phyloP scores from a whole-genome alignment of 2,888 invertebrate species.

The Drosophila lacicola region DNA sequence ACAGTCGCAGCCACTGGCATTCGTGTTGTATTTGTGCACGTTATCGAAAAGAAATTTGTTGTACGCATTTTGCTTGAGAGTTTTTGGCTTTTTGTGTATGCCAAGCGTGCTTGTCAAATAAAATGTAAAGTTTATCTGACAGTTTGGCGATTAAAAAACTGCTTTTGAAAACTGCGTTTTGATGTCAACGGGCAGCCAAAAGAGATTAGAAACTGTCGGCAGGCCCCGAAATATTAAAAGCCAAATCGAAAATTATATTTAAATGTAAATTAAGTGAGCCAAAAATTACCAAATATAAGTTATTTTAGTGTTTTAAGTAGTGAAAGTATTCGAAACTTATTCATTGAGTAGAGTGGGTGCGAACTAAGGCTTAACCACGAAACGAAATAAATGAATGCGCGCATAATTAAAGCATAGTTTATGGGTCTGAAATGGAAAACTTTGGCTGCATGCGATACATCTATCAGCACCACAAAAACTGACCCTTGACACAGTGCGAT shows the following conservation, averaged over 20 bases:
- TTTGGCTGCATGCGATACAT: conserved; percentile 20
- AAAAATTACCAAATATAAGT: conserved; percentile 75
- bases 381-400: conserved; percentile 22
- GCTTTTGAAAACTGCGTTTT: conserved; percentile 72
- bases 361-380: conserved; percentile 32
- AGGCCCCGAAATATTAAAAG: conserved; percentile 52
- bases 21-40: conserved; percentile 33
- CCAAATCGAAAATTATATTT: conserved; percentile 66
- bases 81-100: conserved; percentile 58
- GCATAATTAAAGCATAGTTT: conserved; percentile 58
- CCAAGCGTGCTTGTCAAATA: conserved; percentile 79
- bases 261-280: conserved; percentile 76
- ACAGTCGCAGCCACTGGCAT: not conserved
- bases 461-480: conserved; percentile 28
- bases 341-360: conserved; percentile 57
- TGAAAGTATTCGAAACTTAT: conserved; percentile 64
- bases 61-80: conserved; percentile 29
- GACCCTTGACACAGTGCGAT: conserved; percentile 40
- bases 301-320: conserved; percentile 74
- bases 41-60: conserved; percentile 73
- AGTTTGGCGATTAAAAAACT: conserved; percentile 74
- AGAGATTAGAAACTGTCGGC: conserved; percentile 76
- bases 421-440: conserved; percentile 24
- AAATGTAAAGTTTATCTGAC: conserved; percentile 79
- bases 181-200: conserved; percentile 60